Percentiles rank a stretch among this genome's conserved stretches.
Evolutionary conservation across 2,797 vertebrate genomes (phyloP).

Genomic region (Hipposideros larvatus): DNA sequence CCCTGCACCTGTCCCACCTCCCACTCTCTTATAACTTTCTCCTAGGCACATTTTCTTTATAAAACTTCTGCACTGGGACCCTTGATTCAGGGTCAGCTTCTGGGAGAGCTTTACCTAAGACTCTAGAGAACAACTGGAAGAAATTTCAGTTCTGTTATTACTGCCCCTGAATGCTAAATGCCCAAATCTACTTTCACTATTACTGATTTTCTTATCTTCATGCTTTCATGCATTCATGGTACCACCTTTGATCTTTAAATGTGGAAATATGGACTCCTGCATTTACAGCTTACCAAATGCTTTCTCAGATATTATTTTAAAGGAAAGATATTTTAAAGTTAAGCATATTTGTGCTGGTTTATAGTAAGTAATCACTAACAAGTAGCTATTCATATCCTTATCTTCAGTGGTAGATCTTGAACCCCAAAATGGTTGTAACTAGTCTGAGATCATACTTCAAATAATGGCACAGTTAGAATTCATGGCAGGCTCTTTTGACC

Average conservation of each 20-base stretch:
- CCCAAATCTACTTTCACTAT: neutral
- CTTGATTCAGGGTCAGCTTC: neutral
- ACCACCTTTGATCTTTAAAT: neutral
- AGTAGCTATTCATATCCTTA: neutral
- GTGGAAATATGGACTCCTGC: neutral
- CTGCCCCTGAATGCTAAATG: neutral
- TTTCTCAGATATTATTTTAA: neutral
- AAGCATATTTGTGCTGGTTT: neutral
- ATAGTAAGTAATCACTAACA: neutral
- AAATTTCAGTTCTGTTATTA: neutral
- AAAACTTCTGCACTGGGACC: neutral
- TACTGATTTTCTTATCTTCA: neutral
- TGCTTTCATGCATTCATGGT: neutral
- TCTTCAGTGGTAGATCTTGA: neutral
- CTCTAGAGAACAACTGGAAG: neutral
- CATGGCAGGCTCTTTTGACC: neutral
- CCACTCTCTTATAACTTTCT: neutral
- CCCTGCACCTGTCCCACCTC: neutral
- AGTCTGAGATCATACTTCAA: neutral
- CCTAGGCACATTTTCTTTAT: neutral
- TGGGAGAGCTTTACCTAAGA: neutral
- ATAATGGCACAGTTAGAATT: neutral
- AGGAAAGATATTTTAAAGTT: neutral
- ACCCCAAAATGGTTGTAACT: neutral
- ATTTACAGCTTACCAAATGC: neutral